These are phyloP conservation scores for Takifugu rubripes DNA, from an alignment of 2,797 vertebrate genomes.

Conservation along the genomic window DNA sequence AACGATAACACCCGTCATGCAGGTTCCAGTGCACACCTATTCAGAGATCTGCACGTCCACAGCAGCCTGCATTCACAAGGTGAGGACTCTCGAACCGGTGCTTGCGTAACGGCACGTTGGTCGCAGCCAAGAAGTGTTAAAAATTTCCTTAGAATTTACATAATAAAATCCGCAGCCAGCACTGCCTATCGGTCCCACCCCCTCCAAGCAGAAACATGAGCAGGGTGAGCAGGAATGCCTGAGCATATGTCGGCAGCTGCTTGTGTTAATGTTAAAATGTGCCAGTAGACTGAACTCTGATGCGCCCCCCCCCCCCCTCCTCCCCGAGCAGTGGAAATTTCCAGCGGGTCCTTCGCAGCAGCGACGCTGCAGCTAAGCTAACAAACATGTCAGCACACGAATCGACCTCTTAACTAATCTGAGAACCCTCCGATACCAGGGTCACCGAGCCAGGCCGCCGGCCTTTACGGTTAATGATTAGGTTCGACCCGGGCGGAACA, in stretches of 20 bases:
- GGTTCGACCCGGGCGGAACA: too few relatives aligned
- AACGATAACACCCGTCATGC: neutral
- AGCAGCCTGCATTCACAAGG: too few relatives aligned
- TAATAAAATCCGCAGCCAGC: too few relatives aligned
- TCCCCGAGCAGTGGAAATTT: constrained; percentile 68
- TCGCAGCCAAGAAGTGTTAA: neutral
- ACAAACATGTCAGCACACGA: constrained; percentile 1
- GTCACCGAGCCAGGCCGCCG: too few relatives aligned
- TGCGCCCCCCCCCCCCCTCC: constrained; percentile 28
- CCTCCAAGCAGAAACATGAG: neutral
- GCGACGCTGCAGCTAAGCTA: constrained; percentile 12
- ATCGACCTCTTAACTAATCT: too few relatives aligned
- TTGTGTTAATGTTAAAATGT: constrained; percentile 11
- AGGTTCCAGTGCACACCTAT: neutral
- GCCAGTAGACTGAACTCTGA: constrained; percentile 17
- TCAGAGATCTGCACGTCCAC: too few relatives aligned
- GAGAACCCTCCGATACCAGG: too few relatives aligned
- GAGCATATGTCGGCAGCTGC: neutral
- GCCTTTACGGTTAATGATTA: too few relatives aligned
- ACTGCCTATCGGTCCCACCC: too few relatives aligned
- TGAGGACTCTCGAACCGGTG: neutral
- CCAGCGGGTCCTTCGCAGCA: constrained; percentile 45
- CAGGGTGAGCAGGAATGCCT: neutral
- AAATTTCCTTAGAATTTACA: too few relatives aligned
- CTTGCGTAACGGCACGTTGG: constrained; percentile 28